These are phyloP conservation scores for Drosophila ohnishii DNA, from an alignment of 1,140 invertebrate species.

Conservation along the genomic window DNA sequence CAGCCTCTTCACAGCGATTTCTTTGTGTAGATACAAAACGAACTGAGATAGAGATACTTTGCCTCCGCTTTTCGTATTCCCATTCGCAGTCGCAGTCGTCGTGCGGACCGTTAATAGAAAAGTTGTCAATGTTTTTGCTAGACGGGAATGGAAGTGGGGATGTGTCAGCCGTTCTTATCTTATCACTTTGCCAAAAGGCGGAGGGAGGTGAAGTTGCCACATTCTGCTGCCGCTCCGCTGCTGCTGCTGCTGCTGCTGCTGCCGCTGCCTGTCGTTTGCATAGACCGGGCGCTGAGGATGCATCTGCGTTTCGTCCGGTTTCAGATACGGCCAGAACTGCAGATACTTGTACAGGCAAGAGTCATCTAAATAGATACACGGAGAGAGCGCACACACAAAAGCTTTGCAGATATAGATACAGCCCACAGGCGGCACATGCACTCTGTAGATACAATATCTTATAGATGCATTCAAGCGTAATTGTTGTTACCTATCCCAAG, in stretches of 20 bases:
- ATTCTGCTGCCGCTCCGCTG: constrained; percentile 12
- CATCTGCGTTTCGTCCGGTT: constrained; percentile 46
- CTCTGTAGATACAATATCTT: constrained; percentile 72
- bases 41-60: constrained; percentile 34
- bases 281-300: constrained; percentile 34
- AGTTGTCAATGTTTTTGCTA: constrained; percentile 72
- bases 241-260: constrained; percentile 4
- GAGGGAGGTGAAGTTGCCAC: constrained; percentile 25
- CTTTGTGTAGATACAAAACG: constrained; percentile 71
- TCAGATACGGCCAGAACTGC: constrained; percentile 20
- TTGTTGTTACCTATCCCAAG: constrained; percentile 63
- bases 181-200: constrained; percentile 15
- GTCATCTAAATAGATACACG: constrained; percentile 41
- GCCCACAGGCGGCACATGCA: constrained; percentile 44
- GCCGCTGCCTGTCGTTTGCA: constrained; percentile 48
- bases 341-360: constrained; percentile 41
- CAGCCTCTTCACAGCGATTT: constrained; percentile 62
- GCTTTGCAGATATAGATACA: constrained; percentile 31
- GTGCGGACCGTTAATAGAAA: constrained; percentile 70
- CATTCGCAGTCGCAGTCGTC: constrained; percentile 11
- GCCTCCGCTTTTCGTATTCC: constrained; percentile 38
- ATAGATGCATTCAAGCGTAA: constrained; percentile 74
- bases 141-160: constrained; percentile 1
- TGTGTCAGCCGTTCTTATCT: constrained; percentile 39
- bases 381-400: constrained; percentile 29